Conservation (phyloP, 2,113 vertebrate species). For the Xenopus tropicalis region DNA sequence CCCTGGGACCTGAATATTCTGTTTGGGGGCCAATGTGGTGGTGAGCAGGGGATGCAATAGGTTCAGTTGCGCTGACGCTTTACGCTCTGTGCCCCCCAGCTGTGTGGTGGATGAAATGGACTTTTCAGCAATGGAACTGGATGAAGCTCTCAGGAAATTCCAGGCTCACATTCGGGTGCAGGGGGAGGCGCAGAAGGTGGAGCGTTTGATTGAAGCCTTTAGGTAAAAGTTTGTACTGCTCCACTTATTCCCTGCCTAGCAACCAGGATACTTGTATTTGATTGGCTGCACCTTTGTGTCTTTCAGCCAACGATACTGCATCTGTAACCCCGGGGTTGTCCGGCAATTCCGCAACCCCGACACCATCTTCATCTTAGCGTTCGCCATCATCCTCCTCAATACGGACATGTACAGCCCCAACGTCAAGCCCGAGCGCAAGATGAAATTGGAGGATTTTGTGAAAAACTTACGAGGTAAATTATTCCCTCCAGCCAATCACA, state of each 20-base stretch:
- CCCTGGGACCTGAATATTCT: too few species aligned
- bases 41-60: too few species aligned
- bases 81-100: slow-evolving; percentile 57
- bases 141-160: slow-evolving; percentile 94
- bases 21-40: too few species aligned
- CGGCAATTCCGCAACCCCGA: slow-evolving; percentile 95
- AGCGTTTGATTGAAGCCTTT: slow-evolving; percentile 91
- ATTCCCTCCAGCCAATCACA: too few species aligned
- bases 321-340: slow-evolving; percentile 95
- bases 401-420: slow-evolving; percentile 99
- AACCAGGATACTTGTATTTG: too few species aligned
- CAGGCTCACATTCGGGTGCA: slow-evolving; percentile 96
- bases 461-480: slow-evolving; percentile 89
- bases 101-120: slow-evolving; percentile 98
- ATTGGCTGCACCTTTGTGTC: neutral
- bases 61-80: neutral
- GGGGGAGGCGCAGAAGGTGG: slow-evolving; percentile 95
- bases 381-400: slow-evolving; percentile 96
- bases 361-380: slow-evolving; percentile 97
- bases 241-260: too few species aligned
- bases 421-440: slow-evolving; percentile 95
- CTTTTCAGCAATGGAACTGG: slow-evolving; percentile 90
- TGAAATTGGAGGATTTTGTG: slow-evolving; percentile 97
- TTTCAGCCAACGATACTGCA: slow-evolving; percentile 91
- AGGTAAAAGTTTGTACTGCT: slow-evolving; percentile 64